Evolutionary conservation across 2,888 invertebrate species (phyloP).

Genomic region (Aquatica leii): DNA sequence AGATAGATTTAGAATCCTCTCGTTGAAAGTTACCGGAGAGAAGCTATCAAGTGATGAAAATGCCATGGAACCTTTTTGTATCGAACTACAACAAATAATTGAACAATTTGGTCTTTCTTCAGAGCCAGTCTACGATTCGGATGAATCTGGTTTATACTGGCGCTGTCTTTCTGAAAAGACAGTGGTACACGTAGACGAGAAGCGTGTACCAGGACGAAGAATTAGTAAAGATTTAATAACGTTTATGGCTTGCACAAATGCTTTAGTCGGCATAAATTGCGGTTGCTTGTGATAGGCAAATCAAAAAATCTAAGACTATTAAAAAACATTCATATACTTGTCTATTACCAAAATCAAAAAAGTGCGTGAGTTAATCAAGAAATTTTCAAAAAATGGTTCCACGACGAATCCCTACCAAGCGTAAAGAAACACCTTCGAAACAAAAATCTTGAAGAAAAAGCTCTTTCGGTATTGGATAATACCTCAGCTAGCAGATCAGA

Average conservation of each 20-base stretch:
- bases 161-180: background rate
- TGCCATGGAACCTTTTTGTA: background rate
- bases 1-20: constrained; percentile 34
- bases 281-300: no score
- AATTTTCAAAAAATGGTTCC: constrained; percentile 30
- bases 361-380: constrained; percentile 24
- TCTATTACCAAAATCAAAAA: constrained; percentile 24
- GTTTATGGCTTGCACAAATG: background rate
- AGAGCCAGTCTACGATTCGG: no score
- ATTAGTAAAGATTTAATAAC: constrained; percentile 5
- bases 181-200: background rate
- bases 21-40: constrained; percentile 10
- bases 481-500: background rate
- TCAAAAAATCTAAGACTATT: no score
- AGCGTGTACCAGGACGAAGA: background rate
- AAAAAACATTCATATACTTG: constrained; percentile 10
- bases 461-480: background rate
- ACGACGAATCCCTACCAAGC: background rate
- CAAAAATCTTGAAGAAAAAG: constrained; percentile 28
- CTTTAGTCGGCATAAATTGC: no score
- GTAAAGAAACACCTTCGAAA: constrained; percentile 8
- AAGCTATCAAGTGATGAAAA: no score
- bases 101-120: background rate
- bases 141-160: no score
- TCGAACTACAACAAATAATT: background rate